Conservation (phyloP, 2,113 vertebrate species). For the Platanista minor region DNA sequence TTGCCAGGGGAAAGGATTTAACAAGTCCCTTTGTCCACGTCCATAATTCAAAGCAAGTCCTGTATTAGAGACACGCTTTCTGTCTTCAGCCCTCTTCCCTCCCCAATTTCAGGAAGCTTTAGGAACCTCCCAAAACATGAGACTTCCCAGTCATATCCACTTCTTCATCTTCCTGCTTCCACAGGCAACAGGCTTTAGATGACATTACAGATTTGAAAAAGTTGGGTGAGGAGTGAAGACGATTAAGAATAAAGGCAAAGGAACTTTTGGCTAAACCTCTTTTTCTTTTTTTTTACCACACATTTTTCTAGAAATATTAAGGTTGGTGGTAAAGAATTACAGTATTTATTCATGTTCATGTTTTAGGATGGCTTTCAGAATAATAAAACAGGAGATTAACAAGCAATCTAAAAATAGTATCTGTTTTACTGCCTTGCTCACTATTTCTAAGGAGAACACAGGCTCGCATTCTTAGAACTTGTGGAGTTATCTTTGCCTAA, state of each 20-base stretch:
- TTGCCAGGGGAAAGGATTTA: background rate
- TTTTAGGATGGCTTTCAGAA: slow-evolving; percentile 48
- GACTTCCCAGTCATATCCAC: background rate
- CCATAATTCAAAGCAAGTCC: background rate
- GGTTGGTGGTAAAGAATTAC: slow-evolving; percentile 27
- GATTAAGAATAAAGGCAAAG: background rate
- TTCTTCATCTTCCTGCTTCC: background rate
- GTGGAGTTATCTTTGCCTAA: slow-evolving; percentile 48
- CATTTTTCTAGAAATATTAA: slow-evolving; percentile 36
- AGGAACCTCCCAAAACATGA: background rate
- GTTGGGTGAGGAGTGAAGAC: background rate
- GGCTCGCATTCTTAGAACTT: slow-evolving; percentile 30
- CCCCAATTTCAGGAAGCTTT: background rate
- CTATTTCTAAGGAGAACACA: slow-evolving; percentile 21
- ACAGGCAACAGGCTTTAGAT: background rate
- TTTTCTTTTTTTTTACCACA: background rate
- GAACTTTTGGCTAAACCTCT: background rate
- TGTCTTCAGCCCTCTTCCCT: background rate
- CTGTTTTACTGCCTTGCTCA: slow-evolving; percentile 20
- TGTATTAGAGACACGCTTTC: background rate
- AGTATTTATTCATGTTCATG: slow-evolving; percentile 41
- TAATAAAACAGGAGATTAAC: slow-evolving; percentile 51
- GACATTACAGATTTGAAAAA: background rate
- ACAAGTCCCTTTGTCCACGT: background rate
- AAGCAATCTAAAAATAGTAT: slow-evolving; percentile 40